phyloP scores from a whole-genome alignment of 2,113 vertebrate genomes.

The Heterocephalus glaber region DNA sequence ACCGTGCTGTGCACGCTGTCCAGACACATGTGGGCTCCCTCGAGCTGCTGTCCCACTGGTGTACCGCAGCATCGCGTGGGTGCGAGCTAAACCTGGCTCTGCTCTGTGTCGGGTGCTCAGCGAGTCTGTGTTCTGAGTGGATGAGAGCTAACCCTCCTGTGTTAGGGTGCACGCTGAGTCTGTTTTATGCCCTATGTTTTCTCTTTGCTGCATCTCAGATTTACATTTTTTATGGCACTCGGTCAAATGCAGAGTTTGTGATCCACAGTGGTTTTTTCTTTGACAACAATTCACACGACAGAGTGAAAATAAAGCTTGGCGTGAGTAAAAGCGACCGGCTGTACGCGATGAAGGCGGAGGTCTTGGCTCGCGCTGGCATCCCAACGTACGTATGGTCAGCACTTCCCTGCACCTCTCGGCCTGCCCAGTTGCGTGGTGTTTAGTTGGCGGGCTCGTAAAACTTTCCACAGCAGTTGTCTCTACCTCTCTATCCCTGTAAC shows the following conservation, averaged over 20 bases:
- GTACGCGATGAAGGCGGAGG: conserved; percentile 94
- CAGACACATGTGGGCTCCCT: not conserved
- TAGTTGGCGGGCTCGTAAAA: conserved; percentile 34
- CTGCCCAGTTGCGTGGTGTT: conserved; percentile 46
- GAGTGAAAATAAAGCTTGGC: conserved; percentile 99
- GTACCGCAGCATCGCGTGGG: not conserved
- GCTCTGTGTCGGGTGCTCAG: not conserved
- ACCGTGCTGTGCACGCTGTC: fast-evolving
- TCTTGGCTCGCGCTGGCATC: conserved; percentile 97
- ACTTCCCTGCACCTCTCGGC: conserved; percentile 16
- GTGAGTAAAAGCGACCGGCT: conserved; percentile 98
- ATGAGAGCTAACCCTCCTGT: conserved; percentile 76
- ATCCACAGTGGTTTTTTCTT: conserved; percentile 99
- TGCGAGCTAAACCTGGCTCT: not conserved
- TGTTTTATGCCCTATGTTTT: conserved; percentile 84
- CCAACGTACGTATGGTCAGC: conserved; percentile 91
- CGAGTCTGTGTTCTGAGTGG: not conserved
- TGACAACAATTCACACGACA: conserved; percentile 97
- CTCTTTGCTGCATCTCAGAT: conserved; percentile 91
- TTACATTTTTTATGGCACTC: conserved; percentile 99
- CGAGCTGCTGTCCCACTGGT: not conserved
- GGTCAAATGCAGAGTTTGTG: conserved; percentile 98
- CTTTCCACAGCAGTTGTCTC: conserved; percentile 21
- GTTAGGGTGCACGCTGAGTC: conserved; percentile 81
- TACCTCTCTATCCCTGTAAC: conserved; percentile 53